phyloP scores from a whole-genome alignment of 2,797 vertebrate species.

The Columba guinea region DNA sequence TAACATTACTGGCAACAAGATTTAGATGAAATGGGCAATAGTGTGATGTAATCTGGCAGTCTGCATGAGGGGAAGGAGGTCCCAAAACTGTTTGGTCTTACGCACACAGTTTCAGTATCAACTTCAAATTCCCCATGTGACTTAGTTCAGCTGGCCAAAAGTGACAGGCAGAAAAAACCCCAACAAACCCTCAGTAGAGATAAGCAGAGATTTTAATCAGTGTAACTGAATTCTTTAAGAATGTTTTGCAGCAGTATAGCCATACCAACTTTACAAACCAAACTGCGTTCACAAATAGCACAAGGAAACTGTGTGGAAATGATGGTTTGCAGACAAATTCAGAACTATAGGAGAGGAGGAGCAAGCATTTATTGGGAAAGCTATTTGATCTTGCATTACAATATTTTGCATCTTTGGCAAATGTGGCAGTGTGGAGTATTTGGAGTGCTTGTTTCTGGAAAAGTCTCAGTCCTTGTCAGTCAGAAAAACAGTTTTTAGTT shows the following conservation, averaged over 20 bases:
- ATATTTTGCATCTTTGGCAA: background rate
- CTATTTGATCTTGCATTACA: background rate
- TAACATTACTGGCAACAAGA: background rate
- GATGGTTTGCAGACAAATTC: background rate
- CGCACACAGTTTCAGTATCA: background rate
- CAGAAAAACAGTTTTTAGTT: background rate
- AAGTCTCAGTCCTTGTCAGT: background rate
- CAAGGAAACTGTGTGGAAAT: background rate
- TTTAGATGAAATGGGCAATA: background rate
- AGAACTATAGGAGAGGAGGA: background rate
- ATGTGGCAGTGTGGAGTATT: background rate
- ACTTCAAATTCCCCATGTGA: background rate
- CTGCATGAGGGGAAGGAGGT: background rate
- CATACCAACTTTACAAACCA: background rate
- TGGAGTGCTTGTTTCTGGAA: background rate
- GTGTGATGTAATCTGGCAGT: background rate
- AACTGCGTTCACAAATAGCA: background rate
- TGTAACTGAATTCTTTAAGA: background rate
- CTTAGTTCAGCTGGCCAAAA: background rate
- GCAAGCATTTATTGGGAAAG: background rate
- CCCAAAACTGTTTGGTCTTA: background rate
- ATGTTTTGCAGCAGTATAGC: background rate
- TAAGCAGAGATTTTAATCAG: background rate
- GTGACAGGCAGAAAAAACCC: background rate
- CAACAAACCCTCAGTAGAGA: background rate